These are phyloP conservation scores for Antennarius maculatus DNA, from an alignment of 2,797 vertebrate species.

Conservation along the genomic window DNA sequence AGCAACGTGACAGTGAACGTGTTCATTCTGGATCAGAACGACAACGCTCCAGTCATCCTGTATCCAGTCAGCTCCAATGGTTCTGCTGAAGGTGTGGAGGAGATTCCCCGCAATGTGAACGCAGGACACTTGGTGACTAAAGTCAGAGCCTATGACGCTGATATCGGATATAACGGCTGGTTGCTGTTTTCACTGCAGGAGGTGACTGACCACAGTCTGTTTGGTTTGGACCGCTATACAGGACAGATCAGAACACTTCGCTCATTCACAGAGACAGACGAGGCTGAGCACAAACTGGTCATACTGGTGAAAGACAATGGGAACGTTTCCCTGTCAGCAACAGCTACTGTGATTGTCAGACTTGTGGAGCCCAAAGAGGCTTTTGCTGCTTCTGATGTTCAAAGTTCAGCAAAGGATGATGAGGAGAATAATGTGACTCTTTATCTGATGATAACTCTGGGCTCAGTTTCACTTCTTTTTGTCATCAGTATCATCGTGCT, in stretches of 20 bases:
- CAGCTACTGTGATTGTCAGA: conserved; percentile 57
- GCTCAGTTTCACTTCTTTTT: conserved; percentile 53
- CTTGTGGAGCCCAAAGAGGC: conserved; percentile 63
- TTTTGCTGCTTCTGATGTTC: conserved; percentile 11
- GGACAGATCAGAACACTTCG: conserved; percentile 55
- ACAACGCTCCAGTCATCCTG: conserved; percentile 62
- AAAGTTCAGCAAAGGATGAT: no score
- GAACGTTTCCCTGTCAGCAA: conserved; percentile 48
- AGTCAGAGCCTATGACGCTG: conserved; percentile 52
- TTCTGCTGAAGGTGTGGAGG: conserved; percentile 40
- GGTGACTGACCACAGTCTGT: conserved; percentile 49
- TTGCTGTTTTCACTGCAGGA: conserved; percentile 44
- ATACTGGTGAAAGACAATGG: conserved; percentile 67
- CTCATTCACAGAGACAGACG: conserved; percentile 50
- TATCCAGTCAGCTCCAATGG: conserved; percentile 54
- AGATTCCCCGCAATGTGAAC: conserved; percentile 37
- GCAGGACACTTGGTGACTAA: conserved; percentile 33
- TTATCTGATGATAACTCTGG: conserved; percentile 58
- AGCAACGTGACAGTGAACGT: conserved; percentile 59
- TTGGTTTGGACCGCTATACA: conserved; percentile 49
- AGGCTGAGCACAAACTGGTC: conserved; percentile 39
- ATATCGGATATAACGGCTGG: conserved; percentile 56
- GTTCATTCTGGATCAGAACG: conserved; percentile 66
- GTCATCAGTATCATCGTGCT: conserved; percentile 59
- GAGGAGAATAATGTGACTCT: conserved; percentile 23